Evolutionary conservation across 2,888 invertebrate genomes (phyloP).

Genomic region (Silvanus unidentatus): DNA sequence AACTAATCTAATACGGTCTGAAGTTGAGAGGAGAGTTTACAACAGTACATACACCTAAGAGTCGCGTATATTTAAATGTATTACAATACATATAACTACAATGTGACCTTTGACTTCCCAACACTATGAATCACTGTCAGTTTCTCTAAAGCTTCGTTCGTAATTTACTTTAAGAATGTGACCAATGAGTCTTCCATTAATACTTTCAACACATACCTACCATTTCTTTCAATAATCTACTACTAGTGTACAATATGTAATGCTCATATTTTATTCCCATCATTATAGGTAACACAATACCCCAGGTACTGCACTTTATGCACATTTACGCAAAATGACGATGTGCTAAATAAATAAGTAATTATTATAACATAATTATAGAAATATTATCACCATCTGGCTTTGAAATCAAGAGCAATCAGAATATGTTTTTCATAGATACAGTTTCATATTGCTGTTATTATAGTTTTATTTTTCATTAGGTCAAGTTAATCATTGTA

Average conservation of each 20-base stretch:
- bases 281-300: no score
- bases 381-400: no score
- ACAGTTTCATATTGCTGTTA: no score
- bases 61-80: slow-evolving; percentile 2
- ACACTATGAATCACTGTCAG: slow-evolving; percentile 18
- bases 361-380: no score
- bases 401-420: no score
- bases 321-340: no score
- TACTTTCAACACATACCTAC: slow-evolving; percentile 9
- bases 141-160: slow-evolving; percentile 10
- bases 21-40: slow-evolving; percentile 8
- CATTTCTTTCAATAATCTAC: slow-evolving; percentile 4
- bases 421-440: no score
- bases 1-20: slow-evolving; percentile 14
- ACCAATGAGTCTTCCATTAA: slow-evolving; percentile 11
- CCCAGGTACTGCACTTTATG: no score
- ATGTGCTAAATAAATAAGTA: no score
- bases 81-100: slow-evolving; percentile 11
- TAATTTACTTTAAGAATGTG: slow-evolving; percentile 17
- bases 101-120: slow-evolving; percentile 12
- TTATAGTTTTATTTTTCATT: no score
- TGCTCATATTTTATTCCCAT: no score
- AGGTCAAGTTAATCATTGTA: no score
- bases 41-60: background rate
- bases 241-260: background rate